Percentiles rank a stretch among this genome's conserved stretches.
These are phyloP conservation scores for Pemphigus obesinymphae DNA, from an alignment of 1,140 invertebrate species.

Conservation along the genomic window DNA sequence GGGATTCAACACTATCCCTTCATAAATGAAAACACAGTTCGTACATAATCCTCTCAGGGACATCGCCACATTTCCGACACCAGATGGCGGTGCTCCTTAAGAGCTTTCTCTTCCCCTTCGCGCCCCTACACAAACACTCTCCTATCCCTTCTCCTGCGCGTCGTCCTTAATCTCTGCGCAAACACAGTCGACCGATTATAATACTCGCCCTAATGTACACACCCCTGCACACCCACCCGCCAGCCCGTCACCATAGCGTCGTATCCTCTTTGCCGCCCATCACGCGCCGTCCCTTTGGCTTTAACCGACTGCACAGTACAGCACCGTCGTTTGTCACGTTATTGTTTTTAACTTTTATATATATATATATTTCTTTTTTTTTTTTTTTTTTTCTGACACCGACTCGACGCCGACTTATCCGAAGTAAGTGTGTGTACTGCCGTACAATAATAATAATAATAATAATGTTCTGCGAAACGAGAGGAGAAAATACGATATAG, in stretches of 20 bases:
- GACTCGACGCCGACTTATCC: background rate
- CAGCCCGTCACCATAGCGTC: background rate
- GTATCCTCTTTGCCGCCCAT: no score
- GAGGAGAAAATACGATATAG: no score
- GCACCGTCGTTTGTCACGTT: background rate
- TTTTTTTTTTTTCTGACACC: background rate
- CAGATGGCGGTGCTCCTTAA: constrained; percentile 38
- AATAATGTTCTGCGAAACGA: background rate
- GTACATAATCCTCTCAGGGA: constrained; percentile 34
- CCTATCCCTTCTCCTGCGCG: background rate
- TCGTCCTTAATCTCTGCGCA: constrained; percentile 28
- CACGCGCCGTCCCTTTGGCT: background rate
- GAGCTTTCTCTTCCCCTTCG: background rate
- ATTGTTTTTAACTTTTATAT: constrained; percentile 19
- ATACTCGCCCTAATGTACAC: constrained; percentile 21
- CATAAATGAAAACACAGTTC: constrained; percentile 22
- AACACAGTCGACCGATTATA: constrained; percentile 25
- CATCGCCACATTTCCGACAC: background rate
- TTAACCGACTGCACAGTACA: background rate
- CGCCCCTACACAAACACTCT: constrained; percentile 12
- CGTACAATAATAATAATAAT: background rate
- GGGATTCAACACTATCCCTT: constrained; percentile 9
- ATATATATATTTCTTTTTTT: no score
- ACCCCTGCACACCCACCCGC: background rate
- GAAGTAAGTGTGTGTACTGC: background rate